These are phyloP conservation scores for Suncus etruscus DNA, from an alignment of 2,113 vertebrate genomes.

Conservation along the genomic window DNA sequence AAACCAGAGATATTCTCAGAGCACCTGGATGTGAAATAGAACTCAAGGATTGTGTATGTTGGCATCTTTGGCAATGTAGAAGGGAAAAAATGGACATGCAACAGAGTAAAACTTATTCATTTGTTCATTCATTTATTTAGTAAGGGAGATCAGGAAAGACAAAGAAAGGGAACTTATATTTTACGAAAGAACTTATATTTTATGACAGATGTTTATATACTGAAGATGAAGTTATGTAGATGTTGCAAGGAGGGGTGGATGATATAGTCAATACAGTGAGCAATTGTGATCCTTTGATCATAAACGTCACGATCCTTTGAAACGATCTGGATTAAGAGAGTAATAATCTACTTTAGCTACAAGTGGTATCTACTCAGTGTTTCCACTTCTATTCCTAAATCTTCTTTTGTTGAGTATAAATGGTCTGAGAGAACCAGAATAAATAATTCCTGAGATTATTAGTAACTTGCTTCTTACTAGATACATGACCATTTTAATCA, in stretches of 20 bases:
- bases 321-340: not conserved
- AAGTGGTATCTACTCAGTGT: not conserved
- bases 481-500: not conserved
- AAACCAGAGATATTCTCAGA: not conserved
- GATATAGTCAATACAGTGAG: not conserved
- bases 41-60: not conserved
- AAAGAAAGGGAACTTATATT: not conserved
- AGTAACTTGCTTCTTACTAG: not conserved
- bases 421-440: not conserved
- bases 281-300: not conserved
- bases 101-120: not conserved
- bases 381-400: not conserved
- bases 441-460: constrained; percentile 26
- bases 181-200: not conserved
- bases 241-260: not conserved
- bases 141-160: not conserved
- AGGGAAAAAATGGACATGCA: not conserved
- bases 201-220: not conserved
- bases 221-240: not conserved
- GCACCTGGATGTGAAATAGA: not conserved
- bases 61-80: not conserved
- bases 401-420: not conserved
- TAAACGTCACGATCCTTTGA: not conserved
- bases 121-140: constrained; percentile 20
- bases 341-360: not conserved